Percentiles rank a stretch among this genome's conserved stretches.
phyloP scores from a whole-genome alignment of 2,797 vertebrate genomes.

The Ctenosaura bakeri region DNA sequence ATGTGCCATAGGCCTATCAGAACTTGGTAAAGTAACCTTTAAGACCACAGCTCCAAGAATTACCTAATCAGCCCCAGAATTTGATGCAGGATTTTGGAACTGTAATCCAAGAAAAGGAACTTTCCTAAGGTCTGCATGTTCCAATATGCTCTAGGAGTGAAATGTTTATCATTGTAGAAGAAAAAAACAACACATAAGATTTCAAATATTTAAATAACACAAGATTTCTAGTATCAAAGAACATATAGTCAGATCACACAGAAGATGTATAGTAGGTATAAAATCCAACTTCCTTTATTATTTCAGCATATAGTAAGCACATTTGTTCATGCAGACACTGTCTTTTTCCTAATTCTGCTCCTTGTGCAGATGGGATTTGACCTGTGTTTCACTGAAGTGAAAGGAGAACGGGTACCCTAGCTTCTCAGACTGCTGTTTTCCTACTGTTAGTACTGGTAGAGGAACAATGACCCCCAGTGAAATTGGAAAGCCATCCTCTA shows the following conservation, averaged over 20 bases:
- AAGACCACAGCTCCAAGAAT: too few relatives aligned
- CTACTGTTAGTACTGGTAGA: neutral
- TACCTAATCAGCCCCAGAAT: too few relatives aligned
- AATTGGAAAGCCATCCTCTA: neutral
- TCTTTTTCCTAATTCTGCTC: neutral
- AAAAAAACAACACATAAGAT: neutral
- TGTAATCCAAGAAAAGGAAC: neutral
- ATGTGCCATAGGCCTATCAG: neutral
- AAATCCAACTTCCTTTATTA: neutral
- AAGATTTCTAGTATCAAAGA: neutral
- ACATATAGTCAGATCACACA: neutral
- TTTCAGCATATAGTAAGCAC: neutral
- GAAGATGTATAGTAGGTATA: neutral
- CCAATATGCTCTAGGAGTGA: neutral
- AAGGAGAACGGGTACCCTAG: neutral
- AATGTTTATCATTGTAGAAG: neutral
- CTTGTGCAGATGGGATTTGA: neutral
- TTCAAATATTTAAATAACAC: neutral
- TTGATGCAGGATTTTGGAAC: neutral
- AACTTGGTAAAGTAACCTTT: neutral
- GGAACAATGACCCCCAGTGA: neutral
- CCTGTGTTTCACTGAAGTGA: neutral
- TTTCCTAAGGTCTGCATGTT: neutral
- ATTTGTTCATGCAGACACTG: neutral
- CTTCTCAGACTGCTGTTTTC: neutral